phyloP scores from a whole-genome alignment of 2,113 vertebrate species.

The Bos javanicus region DNA sequence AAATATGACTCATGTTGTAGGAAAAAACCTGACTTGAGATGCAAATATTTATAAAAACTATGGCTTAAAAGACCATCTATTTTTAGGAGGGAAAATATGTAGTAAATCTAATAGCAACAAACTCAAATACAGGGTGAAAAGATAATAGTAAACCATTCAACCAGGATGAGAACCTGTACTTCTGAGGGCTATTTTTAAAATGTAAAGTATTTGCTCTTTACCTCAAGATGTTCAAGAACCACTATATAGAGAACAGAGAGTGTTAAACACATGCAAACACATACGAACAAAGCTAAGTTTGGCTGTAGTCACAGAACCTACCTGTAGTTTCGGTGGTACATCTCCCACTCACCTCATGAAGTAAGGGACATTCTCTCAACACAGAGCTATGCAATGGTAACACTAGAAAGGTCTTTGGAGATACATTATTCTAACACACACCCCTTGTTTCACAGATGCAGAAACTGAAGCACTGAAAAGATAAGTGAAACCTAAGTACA shows the following conservation, averaged over 20 bases:
- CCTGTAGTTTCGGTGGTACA: not conserved
- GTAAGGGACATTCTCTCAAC: not conserved
- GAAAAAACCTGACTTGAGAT: slow-evolving; percentile 37
- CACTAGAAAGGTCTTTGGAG: not conserved
- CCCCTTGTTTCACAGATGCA: not conserved
- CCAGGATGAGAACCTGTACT: not conserved
- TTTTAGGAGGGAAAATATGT: slow-evolving; percentile 52
- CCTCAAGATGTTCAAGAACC: not conserved
- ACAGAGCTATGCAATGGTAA: not conserved
- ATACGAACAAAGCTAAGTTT: not conserved
- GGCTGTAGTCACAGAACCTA: not conserved
- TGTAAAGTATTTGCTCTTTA: not conserved
- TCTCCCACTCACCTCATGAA: not conserved
- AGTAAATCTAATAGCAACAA: slow-evolving; percentile 15
- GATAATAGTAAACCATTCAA: not conserved
- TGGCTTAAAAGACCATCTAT: slow-evolving; percentile 45
- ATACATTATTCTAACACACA: not conserved
- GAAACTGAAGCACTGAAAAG: not conserved
- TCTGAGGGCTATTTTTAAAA: not conserved
- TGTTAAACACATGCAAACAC: not conserved
- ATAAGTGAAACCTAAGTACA: not conserved
- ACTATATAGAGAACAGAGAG: not conserved
- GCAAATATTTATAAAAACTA: slow-evolving; percentile 51
- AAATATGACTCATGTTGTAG: not conserved
- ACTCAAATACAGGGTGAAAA: not conserved